Base-by-base conservation (phyloP, 1,140 invertebrate species). In the Heliothis subflexa region DNA sequence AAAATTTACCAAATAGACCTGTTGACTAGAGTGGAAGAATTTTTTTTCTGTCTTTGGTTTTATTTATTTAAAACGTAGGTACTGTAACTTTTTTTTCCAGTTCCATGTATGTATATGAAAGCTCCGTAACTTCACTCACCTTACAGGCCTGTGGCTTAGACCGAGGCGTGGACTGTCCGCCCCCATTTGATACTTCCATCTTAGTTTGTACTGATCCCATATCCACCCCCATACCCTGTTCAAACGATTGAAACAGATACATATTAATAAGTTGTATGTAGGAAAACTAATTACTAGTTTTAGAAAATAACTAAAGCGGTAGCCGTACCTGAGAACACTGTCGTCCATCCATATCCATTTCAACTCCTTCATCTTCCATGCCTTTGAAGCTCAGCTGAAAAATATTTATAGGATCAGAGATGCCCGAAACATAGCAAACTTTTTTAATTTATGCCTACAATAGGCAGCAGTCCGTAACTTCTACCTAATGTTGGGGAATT, bases 121-220 rank as follows among this genome's bases (percentile, higher is more conserved):
- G n/a, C 10, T 14, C 4, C 2, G 50, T 72, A 66, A 18, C 28
- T 16, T 62, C 59, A 40, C 78, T 83, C 83, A 93, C 93, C 91
- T 97, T 97, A 90, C 97, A 97, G 21, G 96, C 96, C 86, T 97
- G 96, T 10, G 96, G 96, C 83, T 97, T 97, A 25, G 96, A 95
- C 74, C 96, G 91, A 59, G 93, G 91, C 54, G 92, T 78, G 57
- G 86, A 83, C 76, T 91, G 90, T n/a, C 89, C 88, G 9, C 91
- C 21, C 21, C 21, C 93, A 81, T 93, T 93, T 64, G 92, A 80
- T 13, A 93, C 86, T 85, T 95, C 94, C 94, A 95, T 92, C 87
- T 95, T 95, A 57, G 94, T 91, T 88, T 94, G 93, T 86, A 94
- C 91, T 80, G 92, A 91, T 78, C 91, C 94, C 91, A 95, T 90